phyloP scores from a whole-genome alignment of 2,797 vertebrate species.

The Tokudaia tokunoshimensis region DNA sequence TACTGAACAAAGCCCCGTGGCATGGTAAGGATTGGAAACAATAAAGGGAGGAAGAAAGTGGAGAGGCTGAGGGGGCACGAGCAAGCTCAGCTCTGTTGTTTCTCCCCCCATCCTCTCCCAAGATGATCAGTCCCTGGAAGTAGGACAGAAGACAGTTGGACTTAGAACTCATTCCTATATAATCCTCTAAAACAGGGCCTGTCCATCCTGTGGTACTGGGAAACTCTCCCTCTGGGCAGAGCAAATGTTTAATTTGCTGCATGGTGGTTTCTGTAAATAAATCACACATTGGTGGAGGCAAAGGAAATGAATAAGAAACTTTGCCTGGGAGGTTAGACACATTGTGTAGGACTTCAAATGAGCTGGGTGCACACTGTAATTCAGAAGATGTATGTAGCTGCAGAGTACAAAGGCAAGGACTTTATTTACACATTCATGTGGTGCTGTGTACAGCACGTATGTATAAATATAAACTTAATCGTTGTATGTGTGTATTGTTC shows the following conservation, averaged over 20 bases:
- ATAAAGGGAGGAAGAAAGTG: background rate
- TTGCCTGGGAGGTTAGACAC: conserved; percentile 84
- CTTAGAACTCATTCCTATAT: background rate
- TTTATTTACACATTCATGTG: conserved; percentile 13
- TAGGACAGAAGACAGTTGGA: background rate
- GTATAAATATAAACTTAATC: conserved; percentile 53
- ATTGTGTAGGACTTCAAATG: conserved; percentile 83
- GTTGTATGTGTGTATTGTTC: conserved; percentile 1
- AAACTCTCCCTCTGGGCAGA: conserved; percentile 85
- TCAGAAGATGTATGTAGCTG: conserved; percentile 77
- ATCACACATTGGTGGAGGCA: conserved; percentile 82
- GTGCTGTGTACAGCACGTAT: background rate
- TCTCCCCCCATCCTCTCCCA: background rate
- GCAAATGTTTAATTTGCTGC: conserved; percentile 87
- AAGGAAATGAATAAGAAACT: conserved; percentile 85
- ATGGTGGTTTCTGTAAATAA: conserved; percentile 86
- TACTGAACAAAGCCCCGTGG: background rate
- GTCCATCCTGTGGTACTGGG: conserved; percentile 74
- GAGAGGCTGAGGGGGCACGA: background rate
- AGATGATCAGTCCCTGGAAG: conserved; percentile 52
- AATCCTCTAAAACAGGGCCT: conserved; percentile 74
- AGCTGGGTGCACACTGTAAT: conserved; percentile 83
- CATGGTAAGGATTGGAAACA: background rate
- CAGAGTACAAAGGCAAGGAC: conserved; percentile 69
- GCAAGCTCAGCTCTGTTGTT: background rate